phyloP scores from a whole-genome alignment of 2,113 vertebrate genomes.

The Crocuta crocuta region DNA sequence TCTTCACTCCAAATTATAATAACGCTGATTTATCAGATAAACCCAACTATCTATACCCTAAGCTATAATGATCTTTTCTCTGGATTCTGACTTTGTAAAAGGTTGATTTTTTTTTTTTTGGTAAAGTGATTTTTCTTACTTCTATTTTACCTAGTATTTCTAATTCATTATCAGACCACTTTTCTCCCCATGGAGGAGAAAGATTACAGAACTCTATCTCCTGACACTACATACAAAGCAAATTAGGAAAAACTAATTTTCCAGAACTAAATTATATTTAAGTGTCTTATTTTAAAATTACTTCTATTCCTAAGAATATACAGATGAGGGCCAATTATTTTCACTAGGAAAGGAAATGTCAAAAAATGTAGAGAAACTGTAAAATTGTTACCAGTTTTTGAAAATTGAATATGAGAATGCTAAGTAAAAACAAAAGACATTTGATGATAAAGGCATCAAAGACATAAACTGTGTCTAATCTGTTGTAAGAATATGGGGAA shows the following conservation, averaged over 20 bases:
- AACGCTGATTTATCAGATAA: constrained; percentile 64
- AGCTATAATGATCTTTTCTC: constrained; percentile 35
- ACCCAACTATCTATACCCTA: not conserved
- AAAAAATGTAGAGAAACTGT: not conserved
- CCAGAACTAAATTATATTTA: not conserved
- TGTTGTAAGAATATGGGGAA: not conserved
- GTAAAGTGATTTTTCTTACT: constrained; percentile 15
- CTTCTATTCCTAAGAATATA: not conserved
- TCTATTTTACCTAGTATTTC: constrained; percentile 49
- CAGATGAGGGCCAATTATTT: not conserved
- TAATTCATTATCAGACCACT: not conserved
- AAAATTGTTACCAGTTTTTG: not conserved
- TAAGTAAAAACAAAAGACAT: not conserved
- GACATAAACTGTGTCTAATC: not conserved
- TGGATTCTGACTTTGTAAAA: constrained; percentile 45
- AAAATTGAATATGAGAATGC: not conserved
- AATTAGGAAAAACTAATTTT: not conserved
- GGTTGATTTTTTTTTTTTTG: not conserved
- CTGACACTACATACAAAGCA: not conserved
- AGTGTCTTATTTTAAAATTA: not conserved
- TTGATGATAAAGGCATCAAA: not conserved
- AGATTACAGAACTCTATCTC: not conserved
- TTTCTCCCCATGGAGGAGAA: not conserved
- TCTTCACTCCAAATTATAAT: not conserved
- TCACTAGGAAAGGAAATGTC: not conserved